Evolutionary conservation across 1,140 invertebrate genomes (phyloP), one percentile per base, ranked within the genome.

Genomic region (Penaeus japonicus): DNA sequence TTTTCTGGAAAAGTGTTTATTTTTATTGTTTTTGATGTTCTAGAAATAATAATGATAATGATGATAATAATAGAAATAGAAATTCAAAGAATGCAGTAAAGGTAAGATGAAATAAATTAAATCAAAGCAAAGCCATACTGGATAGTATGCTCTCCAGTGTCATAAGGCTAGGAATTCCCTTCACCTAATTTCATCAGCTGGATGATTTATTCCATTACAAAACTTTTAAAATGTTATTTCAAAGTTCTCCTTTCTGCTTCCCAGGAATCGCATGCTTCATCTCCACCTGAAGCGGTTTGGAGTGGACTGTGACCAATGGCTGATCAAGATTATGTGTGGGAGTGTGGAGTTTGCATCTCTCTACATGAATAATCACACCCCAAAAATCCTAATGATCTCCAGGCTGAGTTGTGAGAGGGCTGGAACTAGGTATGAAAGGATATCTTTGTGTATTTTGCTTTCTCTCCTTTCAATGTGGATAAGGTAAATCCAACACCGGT

Each of bases 381-480:
- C 97, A 10, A 95, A 97, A 91, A 97, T 98, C 3, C 97, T 97
- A 15, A 95, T 99, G 27, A 96, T 99, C 84, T 99, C 99, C 18
- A 94, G 99, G 85, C 94, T 99, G 5, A 99, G 98, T 92, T 99
- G 97, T 93, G 98, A 99, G 93, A 94, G 99, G 91, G 97, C 97
- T 62, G 98, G 98, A 10, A 99, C 98, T 20, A 95, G 96, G 92
- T 95, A 92, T 55, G 32, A 39, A 17, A n/a, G 18, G 1, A 47
- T 47, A 7, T 47, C 15, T n/a, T n/a, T n/a, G n/a, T n/a, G n/a
- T 47, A 47, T 47, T 47, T 47, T 47, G 47, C n/a, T n/a, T 47
- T 47, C 47, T 12, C 15, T 47, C 47, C 47, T 47, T 4, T 47
- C 10, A 47, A n/a, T n/a, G n/a, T n/a, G n/a, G 47, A 1, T 47